A percentile compares a stretch with the other conserved stretches of the same genome.
phyloP scores from a whole-genome alignment of 2,888 invertebrate species.

The Acanthosepion pharaonis region DNA sequence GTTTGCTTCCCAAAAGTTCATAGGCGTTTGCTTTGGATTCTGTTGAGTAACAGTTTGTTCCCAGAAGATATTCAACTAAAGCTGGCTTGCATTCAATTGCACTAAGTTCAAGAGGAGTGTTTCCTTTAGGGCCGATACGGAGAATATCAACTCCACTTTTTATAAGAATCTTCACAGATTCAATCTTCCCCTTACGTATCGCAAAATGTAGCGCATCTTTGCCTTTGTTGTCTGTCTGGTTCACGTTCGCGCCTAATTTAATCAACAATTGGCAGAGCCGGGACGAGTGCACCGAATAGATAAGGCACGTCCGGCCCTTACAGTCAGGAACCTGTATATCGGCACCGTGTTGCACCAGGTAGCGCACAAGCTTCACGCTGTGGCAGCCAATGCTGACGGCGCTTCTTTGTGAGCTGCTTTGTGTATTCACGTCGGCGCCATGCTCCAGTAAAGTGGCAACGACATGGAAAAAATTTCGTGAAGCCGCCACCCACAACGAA shows the following conservation, averaged over 20 bases:
- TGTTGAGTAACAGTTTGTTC: background rate
- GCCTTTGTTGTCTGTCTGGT: background rate
- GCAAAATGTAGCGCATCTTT: slow-evolving; percentile 34
- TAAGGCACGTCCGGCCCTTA: background rate
- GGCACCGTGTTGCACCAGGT: background rate
- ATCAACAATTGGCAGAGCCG: background rate
- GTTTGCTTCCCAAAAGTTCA: background rate
- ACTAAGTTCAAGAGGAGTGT: background rate
- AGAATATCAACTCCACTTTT: background rate
- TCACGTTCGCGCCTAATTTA: background rate
- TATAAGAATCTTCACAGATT: background rate
- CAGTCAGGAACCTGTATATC: background rate
- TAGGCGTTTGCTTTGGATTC: background rate
- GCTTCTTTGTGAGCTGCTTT: background rate
- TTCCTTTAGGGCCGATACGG: background rate
- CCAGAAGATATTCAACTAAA: background rate
- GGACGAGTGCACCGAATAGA: background rate
- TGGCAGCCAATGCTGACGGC: background rate
- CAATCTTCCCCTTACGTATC: background rate
- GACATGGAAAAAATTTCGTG: background rate
- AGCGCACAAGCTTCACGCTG: background rate
- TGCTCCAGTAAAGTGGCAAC: background rate
- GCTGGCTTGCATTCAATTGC: background rate
- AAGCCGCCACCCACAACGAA: background rate
- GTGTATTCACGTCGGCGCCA: background rate